These are phyloP conservation scores for Ictalurus furcatus DNA, from an alignment of 2,113 vertebrate species.

Conservation along the genomic window DNA sequence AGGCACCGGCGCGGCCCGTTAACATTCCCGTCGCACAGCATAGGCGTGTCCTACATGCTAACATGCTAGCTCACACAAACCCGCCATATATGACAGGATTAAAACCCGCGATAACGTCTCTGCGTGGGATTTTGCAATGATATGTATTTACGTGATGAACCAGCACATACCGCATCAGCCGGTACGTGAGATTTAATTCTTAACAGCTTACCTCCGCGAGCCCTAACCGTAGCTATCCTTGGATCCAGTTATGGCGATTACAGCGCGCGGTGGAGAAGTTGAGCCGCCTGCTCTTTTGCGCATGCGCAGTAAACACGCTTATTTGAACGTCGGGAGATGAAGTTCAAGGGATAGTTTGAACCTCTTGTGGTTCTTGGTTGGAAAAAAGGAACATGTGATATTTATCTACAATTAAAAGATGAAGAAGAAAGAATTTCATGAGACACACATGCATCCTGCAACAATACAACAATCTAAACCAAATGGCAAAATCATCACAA, in stretches of 20 bases:
- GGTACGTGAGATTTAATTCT: neutral
- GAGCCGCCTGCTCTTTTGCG: slow-evolving; percentile 44
- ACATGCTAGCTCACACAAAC: slow-evolving; percentile 41
- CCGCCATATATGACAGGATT: slow-evolving; percentile 32
- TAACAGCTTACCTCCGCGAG: slow-evolving; percentile 69
- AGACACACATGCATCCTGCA: neutral
- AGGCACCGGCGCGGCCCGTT: slow-evolving; percentile 60
- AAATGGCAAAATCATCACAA: neutral
- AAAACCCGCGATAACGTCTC: neutral
- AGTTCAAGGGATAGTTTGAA: slow-evolving; percentile 32
- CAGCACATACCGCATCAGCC: too few relatives aligned
- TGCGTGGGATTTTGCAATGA: neutral
- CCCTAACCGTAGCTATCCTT: slow-evolving; percentile 65
- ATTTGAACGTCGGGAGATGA: slow-evolving; percentile 59
- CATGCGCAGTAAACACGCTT: slow-evolving; percentile 58
- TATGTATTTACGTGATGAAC: neutral
- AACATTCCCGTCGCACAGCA: slow-evolving; percentile 54
- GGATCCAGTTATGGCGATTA: slow-evolving; percentile 68
- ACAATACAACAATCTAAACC: neutral
- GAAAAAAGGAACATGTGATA: neutral
- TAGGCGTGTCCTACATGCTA: slow-evolving; percentile 69
- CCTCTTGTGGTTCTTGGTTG: neutral
- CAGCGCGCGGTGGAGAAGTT: slow-evolving; percentile 62
- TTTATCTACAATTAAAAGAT: neutral
- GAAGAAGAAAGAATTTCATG: neutral